Evolutionary conservation across 30 jellyfish, hydroid and myxozoan species (phyloP), one percentile per base, ranked within the genome.

Genomic region (Hydra vulgaris): DNA sequence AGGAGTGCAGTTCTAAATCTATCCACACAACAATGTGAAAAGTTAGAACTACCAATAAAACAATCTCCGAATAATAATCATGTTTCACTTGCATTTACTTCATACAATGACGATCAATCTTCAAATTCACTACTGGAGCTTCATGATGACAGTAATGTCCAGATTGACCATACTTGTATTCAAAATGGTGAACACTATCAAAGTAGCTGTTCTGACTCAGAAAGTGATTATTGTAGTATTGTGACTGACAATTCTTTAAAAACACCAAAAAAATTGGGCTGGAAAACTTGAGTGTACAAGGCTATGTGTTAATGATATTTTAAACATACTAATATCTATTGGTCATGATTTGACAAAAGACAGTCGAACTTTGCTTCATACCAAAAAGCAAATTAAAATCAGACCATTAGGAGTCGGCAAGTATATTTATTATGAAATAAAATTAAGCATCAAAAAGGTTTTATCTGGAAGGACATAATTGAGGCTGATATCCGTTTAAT

Each of bases 331-430:
- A 19, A 69, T 24, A 69, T 21, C 25, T 19, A 21, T 69, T 69
- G 76, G 76, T 69, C 26, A 23, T 69, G 27, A 69, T 69, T 21
- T 69, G 27, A 8, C 76, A 19, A 69, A 69, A 69, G 76, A 69
- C 27, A 69, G 27, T 8, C 25, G 76, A 23, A 69, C 76, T 69
- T 69, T 69, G 76, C 27, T 69, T 19, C 25, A 69, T 69, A 69
- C 76, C 15, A n/a, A 21, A 69, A 69, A 23, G 27, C 26, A 69
- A 19, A 23, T 69, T 21, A 23, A 69, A 21, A 19, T 15, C 26
- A 69, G 76, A 69, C 76, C 76, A 19, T 19, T 69, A 23, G 76
- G 76, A 8, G 76, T 3, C 25, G 76, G 76, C 12, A n/a, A n/a
- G n/a, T 15, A 69, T 69, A 69, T 69, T 15, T 19, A n/a, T n/a